These are phyloP conservation scores for Drosophila takahashii DNA, from an alignment of 1,140 invertebrate species.

Conservation along the genomic window DNA sequence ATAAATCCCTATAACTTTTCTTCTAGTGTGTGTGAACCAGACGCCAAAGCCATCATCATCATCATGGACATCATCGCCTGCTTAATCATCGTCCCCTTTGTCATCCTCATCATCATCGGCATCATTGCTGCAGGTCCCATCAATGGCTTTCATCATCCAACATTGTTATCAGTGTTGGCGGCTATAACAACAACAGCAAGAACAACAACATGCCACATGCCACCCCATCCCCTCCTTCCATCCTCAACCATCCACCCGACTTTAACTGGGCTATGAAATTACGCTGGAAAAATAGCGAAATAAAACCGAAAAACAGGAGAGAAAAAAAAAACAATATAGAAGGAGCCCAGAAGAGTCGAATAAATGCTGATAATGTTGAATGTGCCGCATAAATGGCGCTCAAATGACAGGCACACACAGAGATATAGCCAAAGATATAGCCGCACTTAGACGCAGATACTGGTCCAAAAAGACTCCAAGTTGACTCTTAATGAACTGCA, in stretches of 20 bases:
- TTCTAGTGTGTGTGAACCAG: slow-evolving; percentile 11
- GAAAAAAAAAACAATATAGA: neutral
- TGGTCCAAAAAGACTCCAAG: slow-evolving; percentile 20
- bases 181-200: slow-evolving; percentile 42
- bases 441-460: slow-evolving; percentile 42
- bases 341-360: slow-evolving; percentile 11
- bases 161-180: slow-evolving; percentile 74
- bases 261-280: slow-evolving; percentile 67
- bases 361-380: slow-evolving; percentile 55
- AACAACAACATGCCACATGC: slow-evolving; percentile 50
- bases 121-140: slow-evolving; percentile 57
- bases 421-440: slow-evolving; percentile 33
- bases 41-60: slow-evolving; percentile 40
- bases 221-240: neutral
- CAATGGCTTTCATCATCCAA: slow-evolving; percentile 79
- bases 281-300: slow-evolving; percentile 78
- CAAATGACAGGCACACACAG: slow-evolving; percentile 27
- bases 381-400: slow-evolving; percentile 47
- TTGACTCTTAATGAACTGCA: slow-evolving; percentile 40
- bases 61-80: slow-evolving; percentile 15
- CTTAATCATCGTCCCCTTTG: slow-evolving; percentile 16
- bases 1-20: neutral
- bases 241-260: neutral
- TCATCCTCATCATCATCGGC: neutral
- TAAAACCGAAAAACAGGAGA: slow-evolving; percentile 44